These are phyloP conservation scores for Eidolon helvum DNA, from an alignment of 2,113 vertebrate genomes.

Conservation along the genomic window DNA sequence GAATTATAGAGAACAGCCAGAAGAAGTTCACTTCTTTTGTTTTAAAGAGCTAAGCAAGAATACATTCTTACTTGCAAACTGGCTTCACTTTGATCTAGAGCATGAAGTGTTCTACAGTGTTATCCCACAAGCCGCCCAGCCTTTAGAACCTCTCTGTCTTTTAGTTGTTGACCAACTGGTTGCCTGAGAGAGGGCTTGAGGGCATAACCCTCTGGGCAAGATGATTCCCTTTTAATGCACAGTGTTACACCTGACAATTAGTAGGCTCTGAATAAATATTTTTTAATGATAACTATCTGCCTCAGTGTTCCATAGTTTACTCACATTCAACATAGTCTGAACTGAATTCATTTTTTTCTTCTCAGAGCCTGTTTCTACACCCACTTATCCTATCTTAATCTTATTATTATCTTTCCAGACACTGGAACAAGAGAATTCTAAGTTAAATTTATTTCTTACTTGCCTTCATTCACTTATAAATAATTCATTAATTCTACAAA, in stretches of 20 bases:
- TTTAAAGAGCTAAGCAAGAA: not conserved
- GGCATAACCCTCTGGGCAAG: not conserved
- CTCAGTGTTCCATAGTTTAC: not conserved
- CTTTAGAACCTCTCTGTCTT: not conserved
- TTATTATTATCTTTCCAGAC: conserved; percentile 44
- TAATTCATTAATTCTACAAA: conserved; percentile 74
- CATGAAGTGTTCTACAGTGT: not conserved
- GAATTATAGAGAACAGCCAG: not conserved
- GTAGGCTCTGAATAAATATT: not conserved
- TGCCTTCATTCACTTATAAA: conserved; percentile 70
- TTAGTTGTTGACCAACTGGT: not conserved
- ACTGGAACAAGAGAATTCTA: conserved; percentile 43
- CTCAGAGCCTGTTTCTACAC: conserved; percentile 25
- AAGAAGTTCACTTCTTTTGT: not conserved
- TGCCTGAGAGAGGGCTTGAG: not conserved
- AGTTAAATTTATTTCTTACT: conserved; percentile 62
- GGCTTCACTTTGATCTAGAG: not conserved
- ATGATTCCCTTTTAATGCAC: not conserved
- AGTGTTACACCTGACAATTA: not conserved
- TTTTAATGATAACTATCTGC: not conserved
- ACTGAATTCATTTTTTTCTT: conserved; percentile 27
- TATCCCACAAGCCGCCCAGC: accelerated
- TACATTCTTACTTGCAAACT: not conserved
- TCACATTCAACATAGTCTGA: not conserved
- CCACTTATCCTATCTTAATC: conserved; percentile 48